These are phyloP conservation scores for Leuciscus waleckii DNA, from an alignment of 2,797 vertebrate species.

Conservation along the genomic window DNA sequence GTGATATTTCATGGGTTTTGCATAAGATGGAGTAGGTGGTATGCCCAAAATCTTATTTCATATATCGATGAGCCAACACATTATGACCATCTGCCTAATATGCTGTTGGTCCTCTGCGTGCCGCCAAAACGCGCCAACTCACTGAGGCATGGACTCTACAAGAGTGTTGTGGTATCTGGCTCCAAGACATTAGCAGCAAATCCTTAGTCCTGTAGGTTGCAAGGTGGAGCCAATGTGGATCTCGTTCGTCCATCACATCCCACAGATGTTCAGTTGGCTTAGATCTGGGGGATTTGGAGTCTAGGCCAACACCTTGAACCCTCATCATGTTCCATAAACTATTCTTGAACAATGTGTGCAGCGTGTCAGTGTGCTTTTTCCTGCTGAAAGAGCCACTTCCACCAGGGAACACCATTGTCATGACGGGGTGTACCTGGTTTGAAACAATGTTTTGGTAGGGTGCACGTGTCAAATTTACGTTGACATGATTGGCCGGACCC, in stretches of 20 bases:
- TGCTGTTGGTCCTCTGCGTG: background rate
- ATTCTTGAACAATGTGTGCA: background rate
- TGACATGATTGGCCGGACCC: background rate
- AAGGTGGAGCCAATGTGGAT: background rate
- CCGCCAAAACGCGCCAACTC: no score
- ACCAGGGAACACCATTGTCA: background rate
- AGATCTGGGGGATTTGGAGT: background rate
- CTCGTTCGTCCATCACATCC: background rate
- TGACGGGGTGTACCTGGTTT: background rate
- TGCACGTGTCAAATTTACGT: background rate
- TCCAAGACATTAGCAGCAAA: background rate
- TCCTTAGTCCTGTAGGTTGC: background rate
- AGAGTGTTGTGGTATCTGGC: no score
- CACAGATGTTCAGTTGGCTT: background rate
- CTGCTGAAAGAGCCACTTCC: background rate
- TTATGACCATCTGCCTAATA: background rate
- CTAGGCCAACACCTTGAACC: background rate
- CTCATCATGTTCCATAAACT: background rate
- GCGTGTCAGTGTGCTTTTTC: background rate
- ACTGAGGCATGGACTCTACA: no score
- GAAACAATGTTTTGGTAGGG: background rate
- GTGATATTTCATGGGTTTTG: background rate
- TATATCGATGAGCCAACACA: background rate
- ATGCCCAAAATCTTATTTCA: background rate
- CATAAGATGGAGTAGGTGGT: background rate